Evolutionary conservation across 37 sponge, comb jelly and placozoan genomes (phyloP), one percentile per base, ranked within the genome.

Genomic region (Cliona cf. orientalis): DNA sequence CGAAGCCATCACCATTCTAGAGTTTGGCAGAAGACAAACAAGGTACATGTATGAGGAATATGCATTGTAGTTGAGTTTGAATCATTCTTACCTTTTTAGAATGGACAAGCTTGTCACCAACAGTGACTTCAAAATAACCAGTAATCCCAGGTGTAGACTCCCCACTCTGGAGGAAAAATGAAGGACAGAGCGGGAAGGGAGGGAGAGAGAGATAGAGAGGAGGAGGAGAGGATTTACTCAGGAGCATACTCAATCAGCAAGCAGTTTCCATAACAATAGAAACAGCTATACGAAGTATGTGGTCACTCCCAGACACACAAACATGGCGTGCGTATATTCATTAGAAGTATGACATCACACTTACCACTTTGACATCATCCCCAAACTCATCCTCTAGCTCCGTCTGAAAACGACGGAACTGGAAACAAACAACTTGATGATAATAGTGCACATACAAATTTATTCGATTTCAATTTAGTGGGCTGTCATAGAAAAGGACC

Each of bases 81-180:
- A n/a, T n/a, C n/a, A n/a, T n/a, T n/a, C 58, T 19, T 40, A 92
- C 93, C 91, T 92, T 92, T 60, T 92, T 92, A 0, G 93, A 89
- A 66, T 92, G 93, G 21, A 92, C 79, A 35, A 89, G 77, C 11
- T 74, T 60, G 5, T 65, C 93, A 3, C 40, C 66, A 2, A 92
- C 93, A 23, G 69, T 37, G n/a, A 94, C 94, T 38, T 94, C 94
- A 71, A 94, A 87, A 34, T 37, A 91, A 4, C 92, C 92, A 61
- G 94, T 91, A 3, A 94, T 69, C 31, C 78, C 79, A 22, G 87
- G 83, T 26, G 94, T 93, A 36, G 71, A 33, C 45, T 61, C 64
- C 64, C 77, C 77, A 25, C 4, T 32, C 77, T 76, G 45, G 25
- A 63, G 21, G 28, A 35, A 31, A 66, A 3, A 66, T n/a, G n/a